Evolutionary conservation across 2,888 invertebrate species (phyloP), one percentile per base, ranked within the genome.

Genomic region (Cosmia pyralina): DNA sequence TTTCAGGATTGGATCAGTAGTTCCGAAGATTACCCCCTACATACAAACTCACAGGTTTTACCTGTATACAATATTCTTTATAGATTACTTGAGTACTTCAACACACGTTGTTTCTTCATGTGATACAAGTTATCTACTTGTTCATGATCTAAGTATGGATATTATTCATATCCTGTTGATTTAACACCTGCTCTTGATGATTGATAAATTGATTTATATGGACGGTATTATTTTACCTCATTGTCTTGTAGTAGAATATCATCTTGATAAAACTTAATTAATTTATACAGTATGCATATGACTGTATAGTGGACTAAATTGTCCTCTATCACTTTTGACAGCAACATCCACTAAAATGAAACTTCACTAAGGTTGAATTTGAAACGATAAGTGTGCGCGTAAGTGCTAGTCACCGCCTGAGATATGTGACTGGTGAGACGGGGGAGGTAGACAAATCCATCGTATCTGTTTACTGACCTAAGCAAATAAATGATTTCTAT

Each of bases 131-230:
- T 59, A 52, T 38, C 13, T 50, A 74, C 13, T 75, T 52, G 28
- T 46, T 22, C 11, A 17, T 34, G 22, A n/a, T 79, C 52, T 44
- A 73, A 41, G 74, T 59, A 22, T 41, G 28, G 8, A 60, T 53
- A 60, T 73, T 53, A 60, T 80, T 75, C 6, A 73, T 60, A 19
- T 80, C 81, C 53, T 75, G 53, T 73, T 41, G 28, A 46, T 79
- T 11, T 15, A 46, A 28, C 13, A 52, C 28, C 52, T 50, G 50
- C 1, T 44, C 22, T 77, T 15, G 28, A 41, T 15, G 10, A 41
- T 41, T 6, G 3, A 8, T 41, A 6, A 4, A 8, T 46, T 4
- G 50, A n/a, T 46, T 19, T 48, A 38, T n/a, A 55, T 10, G 28
- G 13, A 22, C 13, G 46, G n/a, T 19, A 44, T n/a, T 10, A 19